Conservation (phyloP, 2,113 vertebrate species). For the Scopus umbretta region DNA sequence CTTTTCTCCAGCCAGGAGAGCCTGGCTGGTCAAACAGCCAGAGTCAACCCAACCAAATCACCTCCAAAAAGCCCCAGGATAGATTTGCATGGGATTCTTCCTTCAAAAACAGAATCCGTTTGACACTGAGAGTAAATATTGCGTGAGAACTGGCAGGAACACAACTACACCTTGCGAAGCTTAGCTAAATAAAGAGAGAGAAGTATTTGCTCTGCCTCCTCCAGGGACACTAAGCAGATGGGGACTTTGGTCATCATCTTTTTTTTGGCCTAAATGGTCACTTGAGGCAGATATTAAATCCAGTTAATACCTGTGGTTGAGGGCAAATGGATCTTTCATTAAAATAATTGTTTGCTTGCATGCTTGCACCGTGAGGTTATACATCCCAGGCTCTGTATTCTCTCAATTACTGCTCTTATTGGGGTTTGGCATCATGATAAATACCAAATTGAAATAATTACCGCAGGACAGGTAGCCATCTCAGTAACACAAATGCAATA, state of each 20-base stretch:
- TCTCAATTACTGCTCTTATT: constrained; percentile 10
- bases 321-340: background rate
- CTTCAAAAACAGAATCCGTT: background rate
- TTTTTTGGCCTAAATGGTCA: background rate
- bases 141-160: background rate
- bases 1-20: background rate
- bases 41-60: background rate
- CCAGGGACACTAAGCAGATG: background rate
- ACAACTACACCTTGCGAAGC: background rate
- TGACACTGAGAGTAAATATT: background rate
- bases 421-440: background rate
- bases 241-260: background rate
- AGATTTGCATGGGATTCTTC: background rate
- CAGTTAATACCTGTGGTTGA: background rate
- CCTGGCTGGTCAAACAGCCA: background rate
- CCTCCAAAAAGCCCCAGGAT: background rate
- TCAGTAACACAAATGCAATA: background rate
- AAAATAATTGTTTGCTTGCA: background rate
- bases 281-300: background rate
- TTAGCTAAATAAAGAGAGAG: background rate
- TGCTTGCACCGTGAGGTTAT: background rate
- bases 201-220: background rate
- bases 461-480: background rate
- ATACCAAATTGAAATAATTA: background rate
- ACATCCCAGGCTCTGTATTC: background rate